phyloP scores from a whole-genome alignment of 2,888 invertebrate genomes.

The Tigriopus californicus region DNA sequence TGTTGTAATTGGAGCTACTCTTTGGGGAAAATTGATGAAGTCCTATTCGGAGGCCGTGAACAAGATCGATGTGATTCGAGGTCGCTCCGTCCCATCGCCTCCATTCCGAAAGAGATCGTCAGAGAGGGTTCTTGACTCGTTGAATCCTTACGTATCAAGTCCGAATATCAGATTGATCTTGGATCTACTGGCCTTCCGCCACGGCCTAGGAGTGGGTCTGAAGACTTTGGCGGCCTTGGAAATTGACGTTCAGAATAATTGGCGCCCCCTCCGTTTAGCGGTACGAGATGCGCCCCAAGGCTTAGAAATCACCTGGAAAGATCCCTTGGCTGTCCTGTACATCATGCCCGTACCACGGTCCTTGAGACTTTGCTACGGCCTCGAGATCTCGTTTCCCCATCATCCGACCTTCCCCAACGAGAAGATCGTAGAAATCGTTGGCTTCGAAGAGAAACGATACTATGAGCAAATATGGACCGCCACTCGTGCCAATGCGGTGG shows the following conservation, averaged over 20 bases:
- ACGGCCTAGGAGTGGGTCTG: conserved; percentile 3
- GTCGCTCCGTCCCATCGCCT: conserved; percentile 4
- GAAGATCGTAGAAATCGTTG: background rate
- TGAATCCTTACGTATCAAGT: conserved; percentile 4
- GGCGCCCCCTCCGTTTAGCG: background rate
- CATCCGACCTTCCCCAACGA: background rate
- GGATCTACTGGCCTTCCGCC: conserved; percentile 5
- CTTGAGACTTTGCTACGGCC: background rate
- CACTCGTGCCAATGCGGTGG: background rate
- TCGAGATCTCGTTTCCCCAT: background rate
- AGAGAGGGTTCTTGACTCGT: conserved; percentile 1
- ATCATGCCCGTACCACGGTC: background rate
- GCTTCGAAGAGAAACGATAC: conserved; percentile 3
- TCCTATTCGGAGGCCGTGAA: background rate
- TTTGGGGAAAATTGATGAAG: conserved; percentile 9
- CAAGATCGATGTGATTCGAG: conserved; percentile 5
- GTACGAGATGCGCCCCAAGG: background rate
- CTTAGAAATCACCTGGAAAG: conserved; percentile 2
- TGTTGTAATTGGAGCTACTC: background rate
- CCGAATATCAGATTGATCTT: conserved; percentile 1
- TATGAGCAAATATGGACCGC: background rate
- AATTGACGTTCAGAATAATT: conserved; percentile 8
- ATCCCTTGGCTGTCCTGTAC: conserved; percentile 1
- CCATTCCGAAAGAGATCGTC: background rate
- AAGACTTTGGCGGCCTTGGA: conserved; percentile 1